Evolutionary conservation across 2,797 vertebrate genomes (phyloP), one percentile per base, ranked within the genome.

Genomic region (Tauraco hartlaubi): DNA sequence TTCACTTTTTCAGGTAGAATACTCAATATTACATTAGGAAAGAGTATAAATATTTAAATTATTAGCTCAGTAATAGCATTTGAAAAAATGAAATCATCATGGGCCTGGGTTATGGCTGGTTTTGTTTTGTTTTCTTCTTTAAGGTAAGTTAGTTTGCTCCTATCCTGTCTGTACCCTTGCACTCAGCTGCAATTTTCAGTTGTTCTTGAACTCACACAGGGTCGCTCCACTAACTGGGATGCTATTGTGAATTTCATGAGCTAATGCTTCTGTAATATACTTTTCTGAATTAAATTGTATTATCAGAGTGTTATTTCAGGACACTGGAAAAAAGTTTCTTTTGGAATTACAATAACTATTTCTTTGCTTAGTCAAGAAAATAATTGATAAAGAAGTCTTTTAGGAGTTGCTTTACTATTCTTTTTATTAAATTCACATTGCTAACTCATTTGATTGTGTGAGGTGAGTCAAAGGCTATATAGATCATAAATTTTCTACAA

Each of bases 21-120:
- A 49, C 28, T 69, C 12, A 48, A 35, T 78, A 81, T 58, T 54
- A 49, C 84, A 49, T 56, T 41, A 77, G 31, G 26, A 49, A 76
- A 71, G 9, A 74, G 6, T 14, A 56, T 43, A 54, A 80, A 39
- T 71, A 51, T 48, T 90, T 35, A 28, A 54, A 56, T 54, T 75
- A 43, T 29, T 77, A 71, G 1, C 37, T 88, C 18, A 72, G 21
- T 63, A 59, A 51, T 35, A 77, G 2, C 20, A 74, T 64, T 79
- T 39, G 17, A 31, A 59, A 35, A 37, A 81, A 41, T 13, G 0
- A 68, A 55, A 51, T 31, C 1, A 2, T 2, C 21, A 11, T 31
- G 5, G 29, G 14, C 28, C 17, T 81, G 14, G 3, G 16, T 62
- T 89, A 25, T 74, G 39, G 35, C 37, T 49, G 20, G 17, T 80